Evolutionary conservation across 2,797 vertebrate species (phyloP).

Genomic region (Smutsia temminckii): DNA sequence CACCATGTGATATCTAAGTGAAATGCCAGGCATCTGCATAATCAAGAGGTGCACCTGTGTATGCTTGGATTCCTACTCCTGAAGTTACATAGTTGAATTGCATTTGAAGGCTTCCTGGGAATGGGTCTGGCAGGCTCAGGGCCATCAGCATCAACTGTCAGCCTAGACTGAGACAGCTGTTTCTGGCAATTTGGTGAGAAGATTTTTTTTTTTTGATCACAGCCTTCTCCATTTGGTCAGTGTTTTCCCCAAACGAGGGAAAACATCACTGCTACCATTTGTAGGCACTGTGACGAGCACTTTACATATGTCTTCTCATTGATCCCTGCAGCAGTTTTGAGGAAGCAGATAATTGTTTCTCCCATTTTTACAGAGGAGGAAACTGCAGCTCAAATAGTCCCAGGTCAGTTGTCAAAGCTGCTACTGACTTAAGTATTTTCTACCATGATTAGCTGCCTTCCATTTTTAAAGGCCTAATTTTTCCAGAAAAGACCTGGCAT

Average conservation of each 20-base stretch:
- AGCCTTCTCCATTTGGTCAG: not conserved
- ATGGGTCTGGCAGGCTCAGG: not conserved
- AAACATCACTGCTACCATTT: not conserved
- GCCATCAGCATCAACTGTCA: not conserved
- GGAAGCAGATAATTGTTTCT: not conserved
- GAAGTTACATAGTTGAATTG: not conserved
- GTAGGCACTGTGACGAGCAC: not conserved
- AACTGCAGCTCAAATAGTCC: not conserved
- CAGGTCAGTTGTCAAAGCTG: conserved; percentile 9
- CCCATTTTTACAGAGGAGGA: not conserved
- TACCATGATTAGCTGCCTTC: not conserved
- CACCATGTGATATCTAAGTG: conserved; percentile 28
- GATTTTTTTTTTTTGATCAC: not conserved
- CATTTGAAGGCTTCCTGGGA: not conserved
- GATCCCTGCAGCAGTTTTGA: not conserved
- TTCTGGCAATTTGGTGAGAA: not conserved
- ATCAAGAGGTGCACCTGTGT: conserved; percentile 74
- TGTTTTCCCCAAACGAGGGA: not conserved
- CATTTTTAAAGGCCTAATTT: not conserved
- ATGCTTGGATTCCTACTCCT: not conserved
- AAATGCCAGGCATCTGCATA: conserved; percentile 69
- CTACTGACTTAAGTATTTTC: conserved; percentile 23
- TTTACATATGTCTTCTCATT: not conserved
- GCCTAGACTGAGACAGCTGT: not conserved
- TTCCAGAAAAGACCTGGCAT: not conserved